Base-by-base conservation (phyloP, 1,140 invertebrate genomes). In the Hestina assimilis region DNA sequence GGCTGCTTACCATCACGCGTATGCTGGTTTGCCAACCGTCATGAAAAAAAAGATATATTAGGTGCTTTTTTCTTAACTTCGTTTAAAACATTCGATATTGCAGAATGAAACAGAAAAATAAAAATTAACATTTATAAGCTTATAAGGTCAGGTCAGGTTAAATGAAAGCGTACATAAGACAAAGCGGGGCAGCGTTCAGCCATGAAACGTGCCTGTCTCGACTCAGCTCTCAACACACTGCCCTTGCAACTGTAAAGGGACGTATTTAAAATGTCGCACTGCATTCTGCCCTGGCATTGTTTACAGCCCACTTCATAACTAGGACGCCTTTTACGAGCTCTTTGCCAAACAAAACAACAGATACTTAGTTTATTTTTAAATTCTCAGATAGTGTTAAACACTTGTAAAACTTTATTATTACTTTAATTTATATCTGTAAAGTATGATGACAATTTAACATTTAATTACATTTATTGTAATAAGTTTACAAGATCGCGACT, bases 241-340 rank as follows among this genome's bases (percentile, higher is more conserved):
- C 45, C 45, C 45, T 48, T 48, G 45, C 45, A 19, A 47, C 43
- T 31, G 2, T 17, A 17, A 38, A 48, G 45, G 45, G 45, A 48
- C 31, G 29, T 20, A 20, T 47, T 47, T 47, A 31, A 35, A 47
- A 47, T 31, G 43, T 47, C 14, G 31, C 31, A 35, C 6, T 35
- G 12, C 12, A 15, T 15, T 15, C 15, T 6, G 31, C 5, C 12
- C 4, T 35, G 23, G 17, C 43, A 20, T 47, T 47, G 43, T 47
- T 31, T 20, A 33, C 43, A 17, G 26, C 28, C 43, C 29, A 47
- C 43, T 47, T 47, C 43, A 31, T 19, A 47, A 47, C 11, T 31
- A 14, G 43, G 26, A 14, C 43, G 26, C 28, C 11, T 43, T 26
- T 43, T 26, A 6, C 24, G 24, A 28, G 29, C 31, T 35, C 31